These are phyloP conservation scores for Gouania willdenowi DNA, from an alignment of 2,797 vertebrate genomes.

Conservation along the genomic window DNA sequence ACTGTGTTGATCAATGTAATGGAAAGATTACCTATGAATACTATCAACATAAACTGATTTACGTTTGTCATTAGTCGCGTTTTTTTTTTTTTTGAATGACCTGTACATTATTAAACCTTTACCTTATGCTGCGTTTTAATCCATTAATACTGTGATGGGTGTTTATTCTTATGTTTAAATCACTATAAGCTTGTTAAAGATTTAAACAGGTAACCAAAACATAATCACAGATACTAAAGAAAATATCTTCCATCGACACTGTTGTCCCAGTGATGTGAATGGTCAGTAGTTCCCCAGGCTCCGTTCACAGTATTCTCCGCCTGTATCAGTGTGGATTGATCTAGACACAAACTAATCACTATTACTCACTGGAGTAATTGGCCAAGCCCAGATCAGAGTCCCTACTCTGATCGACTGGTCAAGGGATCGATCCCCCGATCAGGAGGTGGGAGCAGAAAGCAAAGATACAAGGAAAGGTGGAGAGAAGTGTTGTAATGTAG, in stretches of 20 bases:
- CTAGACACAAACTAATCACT: conserved; percentile 97
- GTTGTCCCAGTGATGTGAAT: conserved; percentile 49
- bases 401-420: conserved; percentile 88
- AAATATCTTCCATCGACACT: conserved; percentile 17
- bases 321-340: conserved; percentile 93
- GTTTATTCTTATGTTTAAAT: no score
- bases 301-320: conserved; percentile 62
- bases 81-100: conserved; percentile 94
- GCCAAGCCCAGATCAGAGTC: conserved; percentile 94
- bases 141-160: no score
- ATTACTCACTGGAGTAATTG: conserved; percentile 99
- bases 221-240: conserved; percentile 14
- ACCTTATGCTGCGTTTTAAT: conserved; percentile 73
- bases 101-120: conserved; percentile 93
- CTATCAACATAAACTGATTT: conserved; percentile 96
- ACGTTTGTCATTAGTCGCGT: conserved; percentile 84
- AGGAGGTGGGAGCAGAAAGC: conserved; percentile 70
- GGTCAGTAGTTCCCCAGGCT: conserved; percentile 53
- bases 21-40: conserved; percentile 91
- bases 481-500: conserved; percentile 56
- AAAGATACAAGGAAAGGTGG: conserved; percentile 40
- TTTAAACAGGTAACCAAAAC: conserved; percentile 10
- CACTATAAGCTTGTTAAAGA: not conserved
- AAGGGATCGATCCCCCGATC: conserved; percentile 91
- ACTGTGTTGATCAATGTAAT: conserved; percentile 96